Evolutionary conservation across 2,113 vertebrate species (phyloP), one percentile per base, ranked within the genome.

Genomic region (Trichomycterus rosablanca): DNA sequence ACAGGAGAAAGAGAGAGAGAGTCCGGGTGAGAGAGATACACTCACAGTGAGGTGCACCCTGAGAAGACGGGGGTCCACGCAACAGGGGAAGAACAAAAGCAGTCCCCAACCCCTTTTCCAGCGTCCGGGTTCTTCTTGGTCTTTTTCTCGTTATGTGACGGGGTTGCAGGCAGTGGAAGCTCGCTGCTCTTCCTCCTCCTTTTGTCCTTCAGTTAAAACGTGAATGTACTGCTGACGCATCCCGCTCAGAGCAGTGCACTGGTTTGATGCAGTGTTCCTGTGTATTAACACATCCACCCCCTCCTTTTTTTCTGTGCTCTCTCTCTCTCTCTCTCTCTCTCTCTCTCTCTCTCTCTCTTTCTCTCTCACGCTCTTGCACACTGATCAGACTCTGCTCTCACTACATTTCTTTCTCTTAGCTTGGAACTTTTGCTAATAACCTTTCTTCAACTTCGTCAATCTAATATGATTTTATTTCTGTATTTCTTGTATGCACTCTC

Each of bases 181-280:
- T 84, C 87, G 87, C 81, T 77, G 80, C 88, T 86, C 89, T 88
- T 87, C 87, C 89, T 87, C 92, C 90, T 90, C 89, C 89, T 89
- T 93, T 94, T 91, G 92, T 94, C 92, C 92, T 93, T 92, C 89
- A 92, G 86, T 89, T 79, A 79, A 84, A 92, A 90, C 89, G 92
- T 89, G 90, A 88, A 89, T 88, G 89, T 86, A 89, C 89, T 90
- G 90, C 91, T 94, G 92, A 93, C 90, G 91, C 91, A 92, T 90
- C 86, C 86, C 86, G 84, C 89, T 90, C 87, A 82, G 86, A 89
- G 88, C 88, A 87, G 89, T 88, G 89, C 87, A 87, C 87, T 86
- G 87, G 91, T 90, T 91, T 90, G 90, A 90, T 91, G 91, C 90
- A 88, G 90, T 89, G 86, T 90, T 90, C 87, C 80, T 84, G 78